A percentile compares a stretch with the other conserved stretches of the same genome.
Conservation (phyloP, 2,888 invertebrate species). For the Bruchidius siliquastri region DNA sequence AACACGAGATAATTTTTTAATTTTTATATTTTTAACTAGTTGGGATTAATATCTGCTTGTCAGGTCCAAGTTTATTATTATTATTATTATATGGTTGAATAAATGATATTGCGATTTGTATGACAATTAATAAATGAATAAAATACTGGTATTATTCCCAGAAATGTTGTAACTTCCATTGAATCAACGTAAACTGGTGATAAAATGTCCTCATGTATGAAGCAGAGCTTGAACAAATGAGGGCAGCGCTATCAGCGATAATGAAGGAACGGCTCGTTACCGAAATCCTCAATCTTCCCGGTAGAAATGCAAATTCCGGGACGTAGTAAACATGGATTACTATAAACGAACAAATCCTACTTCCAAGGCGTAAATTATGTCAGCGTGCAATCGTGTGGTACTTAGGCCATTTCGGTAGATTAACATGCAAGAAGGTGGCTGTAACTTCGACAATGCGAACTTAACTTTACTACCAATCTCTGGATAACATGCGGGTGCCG, state of each 20-base stretch:
- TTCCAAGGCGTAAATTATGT: constrained; percentile 47
- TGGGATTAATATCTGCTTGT: no score
- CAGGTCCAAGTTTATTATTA: no score
- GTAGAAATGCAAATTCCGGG: constrained; percentile 37
- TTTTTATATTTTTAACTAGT: no score
- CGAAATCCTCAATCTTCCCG: constrained; percentile 34
- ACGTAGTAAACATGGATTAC: constrained; percentile 41
- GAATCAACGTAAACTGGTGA: background rate
- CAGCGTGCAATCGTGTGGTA: constrained; percentile 47
- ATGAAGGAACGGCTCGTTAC: background rate
- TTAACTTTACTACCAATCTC: constrained; percentile 39
- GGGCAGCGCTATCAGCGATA: constrained; percentile 2
- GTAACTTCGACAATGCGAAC: constrained; percentile 41
- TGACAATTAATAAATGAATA: no score
- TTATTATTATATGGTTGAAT: no score
- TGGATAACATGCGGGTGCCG: background rate
- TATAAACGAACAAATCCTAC: constrained; percentile 43
- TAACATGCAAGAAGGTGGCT: constrained; percentile 40
- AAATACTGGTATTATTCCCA: no score
- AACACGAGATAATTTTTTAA: no score
- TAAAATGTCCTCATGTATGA: background rate
- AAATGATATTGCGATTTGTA: no score
- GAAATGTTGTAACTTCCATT: no score
- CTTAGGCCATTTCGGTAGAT: constrained; percentile 43
- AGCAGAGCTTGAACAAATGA: background rate